Conservation (phyloP, 2,888 invertebrate species). For the Synergus gifuensis region DNA sequence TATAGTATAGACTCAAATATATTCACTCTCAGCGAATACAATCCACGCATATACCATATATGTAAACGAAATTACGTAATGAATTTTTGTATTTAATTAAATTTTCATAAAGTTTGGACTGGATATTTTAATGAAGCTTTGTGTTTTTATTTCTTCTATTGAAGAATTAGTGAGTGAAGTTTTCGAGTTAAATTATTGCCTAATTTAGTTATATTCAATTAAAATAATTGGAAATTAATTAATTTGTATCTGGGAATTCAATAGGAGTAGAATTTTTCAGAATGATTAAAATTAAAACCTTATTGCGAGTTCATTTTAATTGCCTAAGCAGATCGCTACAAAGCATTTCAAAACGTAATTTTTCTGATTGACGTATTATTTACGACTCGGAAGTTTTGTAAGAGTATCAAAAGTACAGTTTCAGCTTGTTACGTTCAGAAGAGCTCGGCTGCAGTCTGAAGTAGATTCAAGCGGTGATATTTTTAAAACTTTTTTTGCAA, state of each 20-base stretch:
- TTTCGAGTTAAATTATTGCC: too few species aligned
- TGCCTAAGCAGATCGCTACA: neutral
- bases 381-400: neutral
- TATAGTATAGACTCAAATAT: neutral
- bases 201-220: neutral
- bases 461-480: neutral
- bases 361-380: neutral
- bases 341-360: neutral
- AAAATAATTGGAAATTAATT: neutral
- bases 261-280: neutral
- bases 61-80: neutral
- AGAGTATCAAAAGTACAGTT: constrained; percentile 5
- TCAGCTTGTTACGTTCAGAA: neutral
- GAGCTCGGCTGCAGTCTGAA: neutral
- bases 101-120: neutral
- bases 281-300: neutral
- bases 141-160: too few species aligned
- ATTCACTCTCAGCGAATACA: neutral
- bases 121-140: neutral
- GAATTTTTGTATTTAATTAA: neutral
- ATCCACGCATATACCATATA: too few species aligned
- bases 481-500: neutral
- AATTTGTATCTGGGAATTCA: neutral
- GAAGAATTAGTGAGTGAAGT: too few species aligned
- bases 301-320: neutral